Base-by-base conservation (phyloP, 2,113 vertebrate genomes). In the Lepidothrix coronata region DNA sequence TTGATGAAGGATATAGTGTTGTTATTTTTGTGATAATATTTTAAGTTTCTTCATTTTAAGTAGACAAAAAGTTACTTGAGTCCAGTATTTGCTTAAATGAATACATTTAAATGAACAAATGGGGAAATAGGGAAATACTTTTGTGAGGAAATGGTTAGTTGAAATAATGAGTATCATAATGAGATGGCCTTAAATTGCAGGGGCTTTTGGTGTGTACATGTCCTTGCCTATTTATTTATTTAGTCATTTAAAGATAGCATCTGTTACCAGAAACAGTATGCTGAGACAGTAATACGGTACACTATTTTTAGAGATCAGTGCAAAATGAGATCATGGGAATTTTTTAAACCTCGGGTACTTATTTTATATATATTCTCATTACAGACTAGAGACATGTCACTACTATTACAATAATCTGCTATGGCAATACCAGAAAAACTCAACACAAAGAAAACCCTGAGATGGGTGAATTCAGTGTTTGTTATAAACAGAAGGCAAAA, bases 341-440 rank as follows among this genome's bases (percentile, higher is more conserved):
- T 61, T 74, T 67, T 44, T 46, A 14, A 52, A 43, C 17, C 23
- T 57, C 23, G 37, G 6, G 23, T 57, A 39, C 10, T 41, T 15
- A 20, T 75, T 73, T 59, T 61, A 54, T 46, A 49, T 24, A 15
- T 31, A 23, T 68, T 79, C 20, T 91, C 9, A 39, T 15, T 15
- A 54, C 21, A 73, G 20, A 27, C 8, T 44, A 39, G 31, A 72
- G 24, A 54, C 4, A 30, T 35, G 4, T 52, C 37, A 75, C 6
- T 61, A 12, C 2, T 35, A 49, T 46, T 76, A 62, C 70, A 66
- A 6, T 59, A 22, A 1, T 1, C 6, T 75, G 11, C 12, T 31
- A 6, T 2, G 1, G 2, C 6, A 57, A 22, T 43, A 30, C 6
- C 8, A 58, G 66, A 63, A 49, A 65, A 2, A 9, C 2, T 59